Evolutionary conservation across 53 echinoderm and acorn worm genomes (phyloP), one percentile per base, ranked within the genome.

Genomic region (Echinarachnius parma): DNA sequence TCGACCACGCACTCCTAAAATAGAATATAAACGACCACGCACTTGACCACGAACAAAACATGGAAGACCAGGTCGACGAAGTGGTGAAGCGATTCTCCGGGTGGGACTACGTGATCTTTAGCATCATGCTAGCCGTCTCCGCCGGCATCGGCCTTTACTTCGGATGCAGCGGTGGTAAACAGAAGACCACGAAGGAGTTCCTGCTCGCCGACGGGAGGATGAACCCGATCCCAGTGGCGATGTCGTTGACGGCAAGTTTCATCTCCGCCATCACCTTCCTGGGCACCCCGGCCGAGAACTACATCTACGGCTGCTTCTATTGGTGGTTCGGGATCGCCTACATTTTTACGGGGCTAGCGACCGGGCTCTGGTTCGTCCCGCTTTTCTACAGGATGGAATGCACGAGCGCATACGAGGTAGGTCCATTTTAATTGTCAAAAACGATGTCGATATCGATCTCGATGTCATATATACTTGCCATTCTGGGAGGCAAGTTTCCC

Each of bases 201-300:
- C 65, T 94, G 29, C 76, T 94, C 61, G 94, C 94, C 5, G 84
- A 94, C 60, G 71, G 81, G 10, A 74, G 59, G 67, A 94, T 94
- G 94, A 86, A 48, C 31, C 77, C 89, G 27, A 19, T 86, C 34
- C 94, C 94, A 9, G 94, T 94, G n/a, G 78, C 86, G 9, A 84
- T 94, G 80, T 89, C 89, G 10, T 53, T 93, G 23, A 80, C 82
- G 31, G 93, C 89, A 15, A 89, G 89, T 35, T 93, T 93, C 61
- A 93, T 93, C n/a, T 93, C 93, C 0, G 93, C 93, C 25, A 89
- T 93, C 55, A 94, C 94, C 11, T 86, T 86, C 18, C 75, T 94
- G n/a, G 89, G 89, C 5, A 94, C 94, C 0, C 94, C 94, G 13
- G 94, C 87, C 0, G 94, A 94, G 61, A 89, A 81, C 49, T 94